Conservation (phyloP, 2,797 vertebrate species). For the Pygocentrus nattereri region DNA sequence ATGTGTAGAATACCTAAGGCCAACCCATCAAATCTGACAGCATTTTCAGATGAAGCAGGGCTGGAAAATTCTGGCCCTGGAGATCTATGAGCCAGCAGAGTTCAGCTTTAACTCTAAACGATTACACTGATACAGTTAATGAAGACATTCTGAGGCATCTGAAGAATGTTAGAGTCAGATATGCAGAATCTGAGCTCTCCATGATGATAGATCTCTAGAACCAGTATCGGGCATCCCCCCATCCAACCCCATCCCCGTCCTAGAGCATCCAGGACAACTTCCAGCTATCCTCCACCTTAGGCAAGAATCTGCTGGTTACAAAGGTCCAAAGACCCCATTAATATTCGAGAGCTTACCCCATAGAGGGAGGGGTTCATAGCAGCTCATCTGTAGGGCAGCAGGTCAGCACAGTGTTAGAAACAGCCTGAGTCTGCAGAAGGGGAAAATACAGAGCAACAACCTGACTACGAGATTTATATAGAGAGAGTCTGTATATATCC, state of each 20-base stretch:
- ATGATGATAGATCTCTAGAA: too few relatives aligned
- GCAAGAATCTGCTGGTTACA: background rate
- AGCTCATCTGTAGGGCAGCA: conserved; percentile 44
- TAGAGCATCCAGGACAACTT: background rate
- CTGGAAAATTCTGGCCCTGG: too few relatives aligned
- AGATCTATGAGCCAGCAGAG: too few relatives aligned
- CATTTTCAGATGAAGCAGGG: background rate
- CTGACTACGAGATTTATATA: background rate
- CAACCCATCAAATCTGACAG: background rate
- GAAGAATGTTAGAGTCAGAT: too few relatives aligned
- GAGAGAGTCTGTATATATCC: background rate
- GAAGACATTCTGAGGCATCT: too few relatives aligned
- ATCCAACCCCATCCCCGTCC: background rate
- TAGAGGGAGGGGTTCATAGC: conserved; percentile 43
- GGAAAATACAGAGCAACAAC: background rate
- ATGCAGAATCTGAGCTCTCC: too few relatives aligned
- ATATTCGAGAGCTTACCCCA: conserved; percentile 33
- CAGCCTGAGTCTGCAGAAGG: conserved; percentile 11
- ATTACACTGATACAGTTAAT: too few relatives aligned
- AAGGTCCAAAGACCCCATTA: conserved; percentile 26
- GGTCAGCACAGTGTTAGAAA: conserved; percentile 40
- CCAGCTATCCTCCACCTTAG: background rate
- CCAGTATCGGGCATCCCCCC: too few relatives aligned
- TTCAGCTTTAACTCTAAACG: too few relatives aligned
- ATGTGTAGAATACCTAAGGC: too few relatives aligned